Conservation (phyloP, 2,113 vertebrate species). For the Rynchops niger region DNA sequence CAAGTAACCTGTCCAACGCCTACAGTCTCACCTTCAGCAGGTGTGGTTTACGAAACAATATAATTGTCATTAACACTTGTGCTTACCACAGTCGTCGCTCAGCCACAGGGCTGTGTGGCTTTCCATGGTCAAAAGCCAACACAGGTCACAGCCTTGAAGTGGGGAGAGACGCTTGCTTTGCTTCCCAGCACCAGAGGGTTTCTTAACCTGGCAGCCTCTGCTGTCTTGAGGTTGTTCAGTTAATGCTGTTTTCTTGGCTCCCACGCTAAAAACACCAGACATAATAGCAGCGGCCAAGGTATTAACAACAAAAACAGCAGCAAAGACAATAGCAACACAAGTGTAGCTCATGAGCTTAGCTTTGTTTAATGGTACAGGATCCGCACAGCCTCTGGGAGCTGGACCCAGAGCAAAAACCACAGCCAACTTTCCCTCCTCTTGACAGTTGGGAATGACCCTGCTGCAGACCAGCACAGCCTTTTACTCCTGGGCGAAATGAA, state of each 20-base stretch:
- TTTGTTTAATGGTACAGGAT: constrained; percentile 17
- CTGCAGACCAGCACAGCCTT: background rate
- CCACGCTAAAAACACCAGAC: constrained; percentile 31
- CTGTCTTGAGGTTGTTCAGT: background rate
- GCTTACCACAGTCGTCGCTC: rapidly evolving
- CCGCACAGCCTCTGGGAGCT: constrained; percentile 14
- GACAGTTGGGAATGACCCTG: background rate
- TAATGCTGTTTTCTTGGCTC: constrained; percentile 47
- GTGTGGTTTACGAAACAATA: background rate
- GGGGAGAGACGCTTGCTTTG: background rate
- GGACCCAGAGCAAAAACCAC: background rate
- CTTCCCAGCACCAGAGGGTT: constrained; percentile 31
- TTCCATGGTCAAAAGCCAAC: rapidly evolving
- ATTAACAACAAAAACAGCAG: constrained; percentile 59
- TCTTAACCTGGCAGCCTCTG: constrained; percentile 36
- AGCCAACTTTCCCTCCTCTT: constrained; percentile 8
- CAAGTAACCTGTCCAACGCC: background rate
- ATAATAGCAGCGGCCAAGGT: constrained; percentile 41
- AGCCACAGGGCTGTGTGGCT: background rate
- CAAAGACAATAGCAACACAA: constrained; percentile 50
- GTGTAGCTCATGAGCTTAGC: constrained; percentile 6
- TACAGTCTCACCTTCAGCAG: background rate
- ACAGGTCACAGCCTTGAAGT: background rate
- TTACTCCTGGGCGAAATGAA: background rate
- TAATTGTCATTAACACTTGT: background rate